phyloP scores from a whole-genome alignment of 2,113 vertebrate species.

The Pelvicachromis taeniatus region DNA sequence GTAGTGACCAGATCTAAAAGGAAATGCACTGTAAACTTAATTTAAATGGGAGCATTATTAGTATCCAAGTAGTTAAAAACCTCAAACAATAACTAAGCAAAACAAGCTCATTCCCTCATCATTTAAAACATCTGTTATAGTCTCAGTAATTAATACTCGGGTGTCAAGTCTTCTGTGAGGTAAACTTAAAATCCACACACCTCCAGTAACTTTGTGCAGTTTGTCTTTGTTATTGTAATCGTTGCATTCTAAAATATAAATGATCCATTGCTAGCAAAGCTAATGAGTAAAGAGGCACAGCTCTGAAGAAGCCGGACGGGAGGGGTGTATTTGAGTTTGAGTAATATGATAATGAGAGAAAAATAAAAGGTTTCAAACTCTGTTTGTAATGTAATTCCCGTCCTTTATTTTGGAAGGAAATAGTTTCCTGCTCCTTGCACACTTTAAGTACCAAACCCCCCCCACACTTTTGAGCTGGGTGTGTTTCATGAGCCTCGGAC shows the following conservation, averaged over 20 bases:
- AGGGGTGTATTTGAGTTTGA: neutral
- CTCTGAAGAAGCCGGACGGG: neutral
- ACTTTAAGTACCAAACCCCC: neutral
- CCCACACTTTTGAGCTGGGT: neutral
- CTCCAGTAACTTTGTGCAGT: neutral
- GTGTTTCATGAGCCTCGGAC: neutral
- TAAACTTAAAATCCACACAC: neutral
- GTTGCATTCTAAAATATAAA: neutral
- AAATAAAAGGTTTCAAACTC: neutral
- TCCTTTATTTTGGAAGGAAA: neutral
- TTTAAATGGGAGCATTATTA: neutral
- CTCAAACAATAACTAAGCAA: neutral
- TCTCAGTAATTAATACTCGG: neutral
- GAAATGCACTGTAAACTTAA: neutral
- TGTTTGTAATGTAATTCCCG: neutral
- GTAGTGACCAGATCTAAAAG: neutral
- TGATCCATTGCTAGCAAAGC: neutral
- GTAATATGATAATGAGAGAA: neutral
- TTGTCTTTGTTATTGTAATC: neutral
- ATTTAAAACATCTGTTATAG: neutral
- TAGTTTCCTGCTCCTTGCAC: fast-evolving
- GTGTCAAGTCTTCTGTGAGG: fast-evolving
- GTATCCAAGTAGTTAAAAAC: neutral
- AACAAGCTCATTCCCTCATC: neutral
- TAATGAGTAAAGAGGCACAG: neutral